A percentile compares a stretch with the other conserved stretches of the same genome.
Conservation (phyloP, 2,797 vertebrate genomes). For the Sciurus carolinensis region DNA sequence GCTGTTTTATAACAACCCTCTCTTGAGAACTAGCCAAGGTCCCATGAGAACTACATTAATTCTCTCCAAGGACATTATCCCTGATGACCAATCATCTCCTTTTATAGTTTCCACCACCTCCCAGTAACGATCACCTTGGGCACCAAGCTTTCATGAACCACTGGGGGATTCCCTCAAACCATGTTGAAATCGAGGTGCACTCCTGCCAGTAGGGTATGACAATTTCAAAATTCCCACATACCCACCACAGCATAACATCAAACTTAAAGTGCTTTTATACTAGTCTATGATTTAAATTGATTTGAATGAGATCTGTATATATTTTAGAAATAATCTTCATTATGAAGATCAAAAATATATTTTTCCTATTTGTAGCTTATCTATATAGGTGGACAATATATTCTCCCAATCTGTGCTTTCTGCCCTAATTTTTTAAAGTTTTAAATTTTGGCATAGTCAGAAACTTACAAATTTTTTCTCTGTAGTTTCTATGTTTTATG, state of each 20-base stretch:
- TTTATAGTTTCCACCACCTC: not conserved
- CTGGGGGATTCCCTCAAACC: not conserved
- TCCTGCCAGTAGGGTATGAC: not conserved
- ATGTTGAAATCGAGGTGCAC: no score
- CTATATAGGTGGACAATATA: not conserved
- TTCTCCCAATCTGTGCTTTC: not conserved
- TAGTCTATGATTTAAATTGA: not conserved
- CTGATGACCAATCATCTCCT: no score
- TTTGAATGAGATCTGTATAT: not conserved
- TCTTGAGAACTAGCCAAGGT: not conserved
- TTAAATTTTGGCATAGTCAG: not conserved
- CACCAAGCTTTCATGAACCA: no score
- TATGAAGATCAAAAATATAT: not conserved
- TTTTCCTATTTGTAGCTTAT: not conserved
- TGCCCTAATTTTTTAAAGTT: not conserved
- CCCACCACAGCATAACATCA: not conserved
- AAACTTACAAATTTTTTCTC: not conserved
- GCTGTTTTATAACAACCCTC: not conserved
- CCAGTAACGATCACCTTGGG: not conserved
- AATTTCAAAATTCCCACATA: not conserved
- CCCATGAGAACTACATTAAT: not conserved
- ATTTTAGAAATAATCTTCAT: not conserved
- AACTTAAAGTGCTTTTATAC: not conserved
- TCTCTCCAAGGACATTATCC: not conserved
- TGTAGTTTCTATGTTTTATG: not conserved